Conservation (phyloP, 2,113 vertebrate genomes). For the Pseudopipra pipra region DNA sequence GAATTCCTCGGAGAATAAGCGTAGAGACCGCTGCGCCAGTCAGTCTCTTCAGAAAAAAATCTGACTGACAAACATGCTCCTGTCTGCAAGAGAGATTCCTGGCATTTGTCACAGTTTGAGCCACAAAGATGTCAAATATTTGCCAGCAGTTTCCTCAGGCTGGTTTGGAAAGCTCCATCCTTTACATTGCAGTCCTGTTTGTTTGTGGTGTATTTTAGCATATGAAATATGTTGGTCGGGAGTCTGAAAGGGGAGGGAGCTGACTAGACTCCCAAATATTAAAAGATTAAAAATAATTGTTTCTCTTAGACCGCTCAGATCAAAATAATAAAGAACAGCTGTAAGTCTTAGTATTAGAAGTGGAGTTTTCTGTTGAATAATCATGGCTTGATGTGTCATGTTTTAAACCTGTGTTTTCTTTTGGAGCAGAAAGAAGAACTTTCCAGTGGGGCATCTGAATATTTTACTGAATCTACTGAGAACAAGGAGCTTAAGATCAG, state of each 20-base stretch:
- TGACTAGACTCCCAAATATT: constrained; percentile 27
- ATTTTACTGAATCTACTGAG: constrained; percentile 78
- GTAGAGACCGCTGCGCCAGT: constrained; percentile 24
- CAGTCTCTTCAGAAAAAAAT: constrained; percentile 44
- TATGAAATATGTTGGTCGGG: constrained; percentile 21
- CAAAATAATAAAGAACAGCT: constrained; percentile 64
- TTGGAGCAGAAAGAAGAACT: constrained; percentile 66
- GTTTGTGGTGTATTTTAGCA: constrained; percentile 42
- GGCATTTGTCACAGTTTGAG: constrained; percentile 52
- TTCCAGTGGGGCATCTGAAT: constrained; percentile 77
- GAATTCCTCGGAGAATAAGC: constrained; percentile 46
- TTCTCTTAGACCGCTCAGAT: constrained; percentile 38
- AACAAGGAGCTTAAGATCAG: constrained; percentile 27
- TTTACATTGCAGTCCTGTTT: constrained; percentile 51
- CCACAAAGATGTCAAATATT: constrained; percentile 49
- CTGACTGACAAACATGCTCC: constrained; percentile 24
- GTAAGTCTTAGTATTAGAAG: constrained; percentile 21
- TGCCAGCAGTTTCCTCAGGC: constrained; percentile 55
- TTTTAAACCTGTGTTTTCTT: constrained; percentile 71
- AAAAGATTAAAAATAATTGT: constrained; percentile 44
- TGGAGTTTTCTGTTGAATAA: constrained; percentile 52
- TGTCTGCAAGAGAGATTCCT: constrained; percentile 42
- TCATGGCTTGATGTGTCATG: constrained; percentile 46
- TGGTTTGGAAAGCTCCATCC: constrained; percentile 52
- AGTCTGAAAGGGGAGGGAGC: constrained; percentile 20